Conservation (phyloP, 2,113 vertebrate species). For the Onychostruthus taczanowskii region DNA sequence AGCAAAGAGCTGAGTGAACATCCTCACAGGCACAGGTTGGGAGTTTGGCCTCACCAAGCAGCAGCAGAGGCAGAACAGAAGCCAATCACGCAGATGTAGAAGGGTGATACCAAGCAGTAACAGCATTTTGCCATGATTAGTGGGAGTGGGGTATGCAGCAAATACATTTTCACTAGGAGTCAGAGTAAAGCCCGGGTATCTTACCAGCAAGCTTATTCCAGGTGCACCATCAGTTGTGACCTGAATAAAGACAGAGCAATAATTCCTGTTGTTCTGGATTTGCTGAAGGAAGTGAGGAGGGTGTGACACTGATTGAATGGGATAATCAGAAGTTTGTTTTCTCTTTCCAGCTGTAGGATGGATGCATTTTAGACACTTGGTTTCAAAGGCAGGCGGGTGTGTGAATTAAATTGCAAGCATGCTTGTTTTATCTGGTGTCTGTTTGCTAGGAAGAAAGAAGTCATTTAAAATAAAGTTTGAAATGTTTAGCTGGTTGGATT, state of each 20-base stretch:
- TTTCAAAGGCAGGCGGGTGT: not conserved
- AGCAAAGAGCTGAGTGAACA: not conserved
- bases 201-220: not conserved
- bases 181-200: not conserved
- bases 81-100: not conserved
- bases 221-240: accelerated
- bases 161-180: not conserved
- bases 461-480: not conserved
- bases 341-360: not conserved
- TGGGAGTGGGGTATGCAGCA: not conserved
- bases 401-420: not conserved
- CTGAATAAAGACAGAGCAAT: not conserved
- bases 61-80: not conserved
- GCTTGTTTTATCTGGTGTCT: not conserved
- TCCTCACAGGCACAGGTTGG: accelerated
- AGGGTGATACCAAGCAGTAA: not conserved
- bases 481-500: not conserved
- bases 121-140: not conserved
- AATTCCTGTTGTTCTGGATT: not conserved
- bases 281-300: not conserved
- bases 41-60: not conserved
- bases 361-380: not conserved
- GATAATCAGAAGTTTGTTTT: not conserved
- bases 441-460: not conserved
- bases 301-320: accelerated